Evolutionary conservation across 2,888 invertebrate species (phyloP).

Genomic region (Erebia palarica): DNA sequence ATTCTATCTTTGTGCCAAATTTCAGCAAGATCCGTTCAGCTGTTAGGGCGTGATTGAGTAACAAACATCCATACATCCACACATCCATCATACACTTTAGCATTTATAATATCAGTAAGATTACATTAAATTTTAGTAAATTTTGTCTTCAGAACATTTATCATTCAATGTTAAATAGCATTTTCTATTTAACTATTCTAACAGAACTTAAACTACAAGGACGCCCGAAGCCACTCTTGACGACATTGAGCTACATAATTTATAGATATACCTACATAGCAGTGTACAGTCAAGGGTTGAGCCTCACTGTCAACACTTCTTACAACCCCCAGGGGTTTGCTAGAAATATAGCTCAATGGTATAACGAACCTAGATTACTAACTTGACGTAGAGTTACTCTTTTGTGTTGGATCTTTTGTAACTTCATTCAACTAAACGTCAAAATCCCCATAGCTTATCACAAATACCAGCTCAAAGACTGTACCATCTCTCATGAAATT

Average conservation of each 20-base stretch:
- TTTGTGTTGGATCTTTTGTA: neutral
- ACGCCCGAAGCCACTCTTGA: neutral
- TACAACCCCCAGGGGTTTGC: constrained; percentile 33
- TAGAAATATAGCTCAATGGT: constrained; percentile 42
- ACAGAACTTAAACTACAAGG: neutral
- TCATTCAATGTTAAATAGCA: neutral
- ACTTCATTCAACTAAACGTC: neutral
- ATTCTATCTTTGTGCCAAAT: no score
- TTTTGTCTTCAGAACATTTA: no score
- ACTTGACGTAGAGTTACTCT: constrained; percentile 33
- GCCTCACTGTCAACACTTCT: constrained; percentile 35
- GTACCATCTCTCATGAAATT: no score
- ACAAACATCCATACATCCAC: no score
- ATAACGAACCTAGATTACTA: constrained; percentile 30
- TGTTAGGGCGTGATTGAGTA: no score
- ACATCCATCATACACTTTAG: no score
- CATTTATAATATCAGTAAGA: no score
- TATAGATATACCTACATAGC: constrained; percentile 5
- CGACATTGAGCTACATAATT: constrained; percentile 1
- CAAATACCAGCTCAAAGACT: no score
- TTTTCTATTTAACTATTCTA: neutral
- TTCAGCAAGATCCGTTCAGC: no score
- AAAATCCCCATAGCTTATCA: no score
- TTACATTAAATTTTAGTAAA: no score
- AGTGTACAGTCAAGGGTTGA: constrained; percentile 32